Evolutionary conservation across 2,888 invertebrate species (phyloP).

Genomic region (Phengaris arion): DNA sequence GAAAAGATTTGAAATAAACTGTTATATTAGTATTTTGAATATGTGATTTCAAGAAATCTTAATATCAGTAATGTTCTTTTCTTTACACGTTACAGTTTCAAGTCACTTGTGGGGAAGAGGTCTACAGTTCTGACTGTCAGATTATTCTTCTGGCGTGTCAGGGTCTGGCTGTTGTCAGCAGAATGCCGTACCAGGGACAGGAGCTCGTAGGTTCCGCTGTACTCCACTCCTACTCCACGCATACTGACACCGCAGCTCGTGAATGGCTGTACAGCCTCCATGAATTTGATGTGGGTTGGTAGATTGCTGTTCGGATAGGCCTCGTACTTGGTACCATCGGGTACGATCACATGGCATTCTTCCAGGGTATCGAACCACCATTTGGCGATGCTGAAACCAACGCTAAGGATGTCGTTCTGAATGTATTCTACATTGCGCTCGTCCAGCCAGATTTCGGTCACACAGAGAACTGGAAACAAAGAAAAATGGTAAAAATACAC

Average conservation of each 20-base stretch:
- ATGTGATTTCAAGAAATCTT: not conserved
- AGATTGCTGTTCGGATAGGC: slow-evolving; percentile 47
- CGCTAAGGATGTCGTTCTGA: slow-evolving; percentile 43
- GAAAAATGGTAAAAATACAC: not conserved
- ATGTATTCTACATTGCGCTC: slow-evolving; percentile 45
- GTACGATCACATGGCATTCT: slow-evolving; percentile 50
- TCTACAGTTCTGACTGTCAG: slow-evolving; percentile 41
- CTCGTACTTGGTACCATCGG: slow-evolving; percentile 48
- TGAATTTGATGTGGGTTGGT: slow-evolving; percentile 33
- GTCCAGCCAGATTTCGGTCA: slow-evolving; percentile 42
- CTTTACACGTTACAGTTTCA: not conserved
- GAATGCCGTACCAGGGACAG: slow-evolving; percentile 45
- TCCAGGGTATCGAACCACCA: slow-evolving; percentile 45
- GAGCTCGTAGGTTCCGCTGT: slow-evolving; percentile 53
- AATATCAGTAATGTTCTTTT: not conserved
- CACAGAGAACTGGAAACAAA: slow-evolving; percentile 44
- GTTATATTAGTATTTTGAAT: too few species aligned
- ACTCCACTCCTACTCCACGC: slow-evolving; percentile 41
- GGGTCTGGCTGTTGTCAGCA: slow-evolving; percentile 39
- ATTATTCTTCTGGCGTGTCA: slow-evolving; percentile 49
- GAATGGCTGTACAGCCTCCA: slow-evolving; percentile 42
- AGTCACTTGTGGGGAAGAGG: not conserved
- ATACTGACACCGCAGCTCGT: slow-evolving; percentile 47
- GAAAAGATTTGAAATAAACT: not conserved
- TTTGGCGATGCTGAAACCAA: slow-evolving; percentile 47